Evolutionary conservation across 2,888 invertebrate species (phyloP).

Genomic region (Ophraella communa): DNA sequence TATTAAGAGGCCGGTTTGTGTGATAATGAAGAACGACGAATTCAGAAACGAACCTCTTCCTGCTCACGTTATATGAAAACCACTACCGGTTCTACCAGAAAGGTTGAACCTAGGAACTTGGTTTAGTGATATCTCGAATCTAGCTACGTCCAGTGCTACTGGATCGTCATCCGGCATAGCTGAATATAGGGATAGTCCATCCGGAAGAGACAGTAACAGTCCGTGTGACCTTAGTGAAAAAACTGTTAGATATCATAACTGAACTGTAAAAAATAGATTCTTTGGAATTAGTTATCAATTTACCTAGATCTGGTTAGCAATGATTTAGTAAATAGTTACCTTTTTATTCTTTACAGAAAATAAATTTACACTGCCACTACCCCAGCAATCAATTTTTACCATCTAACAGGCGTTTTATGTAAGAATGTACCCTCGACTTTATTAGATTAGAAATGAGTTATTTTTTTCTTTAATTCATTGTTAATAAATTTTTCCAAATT

Average conservation of each 20-base stretch:
- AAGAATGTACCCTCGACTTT: too few species aligned
- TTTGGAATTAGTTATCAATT: slow-evolving; percentile 2
- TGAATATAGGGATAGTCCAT: slow-evolving; percentile 46
- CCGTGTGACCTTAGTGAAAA: slow-evolving; percentile 49
- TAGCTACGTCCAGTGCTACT: slow-evolving; percentile 53
- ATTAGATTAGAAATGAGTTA: too few species aligned
- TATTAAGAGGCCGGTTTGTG: slow-evolving; percentile 66
- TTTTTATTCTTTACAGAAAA: not conserved
- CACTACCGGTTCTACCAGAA: slow-evolving; percentile 81
- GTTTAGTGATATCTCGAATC: slow-evolving; percentile 59
- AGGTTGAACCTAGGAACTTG: slow-evolving; percentile 66
- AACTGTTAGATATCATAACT: slow-evolving; percentile 34
- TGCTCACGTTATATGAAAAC: slow-evolving; percentile 83
- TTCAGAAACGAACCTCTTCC: slow-evolving; percentile 62
- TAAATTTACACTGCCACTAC: too few species aligned
- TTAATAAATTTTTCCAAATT: too few species aligned
- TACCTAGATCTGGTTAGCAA: slow-evolving; percentile 5
- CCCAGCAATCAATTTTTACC: too few species aligned
- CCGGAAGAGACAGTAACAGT: slow-evolving; percentile 53
- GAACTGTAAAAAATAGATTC: slow-evolving; percentile 7
- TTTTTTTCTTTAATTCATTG: too few species aligned
- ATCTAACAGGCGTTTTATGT: too few species aligned
- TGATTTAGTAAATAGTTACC: not conserved
- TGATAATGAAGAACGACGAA: slow-evolving; percentile 68
- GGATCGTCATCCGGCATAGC: slow-evolving; percentile 41